Conservation (phyloP, 2,888 invertebrate genomes). For the Stenotaenia linearis region DNA sequence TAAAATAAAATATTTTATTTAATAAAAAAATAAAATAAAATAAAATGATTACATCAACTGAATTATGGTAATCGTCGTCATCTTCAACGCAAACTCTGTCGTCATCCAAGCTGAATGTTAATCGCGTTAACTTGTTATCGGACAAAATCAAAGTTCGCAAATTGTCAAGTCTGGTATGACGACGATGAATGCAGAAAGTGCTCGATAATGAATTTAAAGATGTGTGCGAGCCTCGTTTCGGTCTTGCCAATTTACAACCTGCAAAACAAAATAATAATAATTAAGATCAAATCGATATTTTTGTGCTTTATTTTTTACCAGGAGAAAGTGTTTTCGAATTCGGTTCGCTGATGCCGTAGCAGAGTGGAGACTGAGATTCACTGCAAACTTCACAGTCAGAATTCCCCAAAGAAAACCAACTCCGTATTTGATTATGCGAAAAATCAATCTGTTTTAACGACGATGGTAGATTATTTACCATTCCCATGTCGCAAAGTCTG, state of each 20-base stretch:
- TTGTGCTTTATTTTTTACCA: too few species aligned
- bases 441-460: conserved; percentile 85
- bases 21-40: neutral
- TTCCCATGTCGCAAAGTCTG: conserved; percentile 60
- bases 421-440: conserved; percentile 82
- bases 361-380: conserved; percentile 28
- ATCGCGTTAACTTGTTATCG: conserved; percentile 74
- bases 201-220: conserved; percentile 34
- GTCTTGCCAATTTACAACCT: conserved; percentile 32
- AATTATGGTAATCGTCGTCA: conserved; percentile 38
- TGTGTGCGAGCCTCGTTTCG: conserved; percentile 32
- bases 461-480: conserved; percentile 82
- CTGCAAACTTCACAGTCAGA: conserved; percentile 30
- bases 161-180: conserved; percentile 74
- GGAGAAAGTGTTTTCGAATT: conserved; percentile 26
- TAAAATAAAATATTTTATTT: neutral
- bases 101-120: conserved; percentile 45
- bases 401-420: conserved; percentile 62
- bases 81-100: neutral
- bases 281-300: too few species aligned
- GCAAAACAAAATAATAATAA: neutral
- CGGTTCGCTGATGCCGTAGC: conserved; percentile 11
- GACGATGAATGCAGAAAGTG: conserved; percentile 63
- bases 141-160: conserved; percentile 76
- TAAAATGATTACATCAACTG: conserved; percentile 34